A percentile compares a stretch with the other conserved stretches of the same genome.
Conservation (phyloP, 2,797 vertebrate species). For the Gallinago stenura region DNA sequence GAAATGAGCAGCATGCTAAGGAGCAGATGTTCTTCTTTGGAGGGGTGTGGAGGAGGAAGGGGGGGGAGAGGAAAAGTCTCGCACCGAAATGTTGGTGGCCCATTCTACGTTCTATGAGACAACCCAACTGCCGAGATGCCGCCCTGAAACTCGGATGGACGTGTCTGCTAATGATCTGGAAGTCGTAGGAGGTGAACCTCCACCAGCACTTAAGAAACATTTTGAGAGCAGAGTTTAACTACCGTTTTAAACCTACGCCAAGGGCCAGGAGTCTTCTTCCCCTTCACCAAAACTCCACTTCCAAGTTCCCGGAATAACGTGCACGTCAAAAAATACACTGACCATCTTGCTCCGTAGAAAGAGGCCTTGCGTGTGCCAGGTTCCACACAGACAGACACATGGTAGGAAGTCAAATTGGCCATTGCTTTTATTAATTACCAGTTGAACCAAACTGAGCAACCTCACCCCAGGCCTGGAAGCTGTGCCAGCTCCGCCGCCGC, state of each 20-base stretch:
- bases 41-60: slow-evolving; percentile 10
- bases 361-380: not conserved
- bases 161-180: slow-evolving; percentile 14
- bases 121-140: slow-evolving; percentile 13
- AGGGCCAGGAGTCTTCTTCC: not conserved
- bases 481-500: slow-evolving; percentile 16
- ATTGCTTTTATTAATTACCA: slow-evolving; percentile 73
- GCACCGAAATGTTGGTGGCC: slow-evolving; percentile 56
- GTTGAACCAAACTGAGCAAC: slow-evolving; percentile 68
- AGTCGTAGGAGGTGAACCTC: not conserved
- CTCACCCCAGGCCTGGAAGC: slow-evolving; percentile 63
- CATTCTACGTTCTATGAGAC: not conserved
- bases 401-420: slow-evolving; percentile 68
- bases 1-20: slow-evolving; percentile 79
- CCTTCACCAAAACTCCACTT: not conserved
- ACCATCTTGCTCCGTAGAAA: not conserved
- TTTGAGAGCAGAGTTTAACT: not conserved
- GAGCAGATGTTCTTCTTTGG: slow-evolving; percentile 80
- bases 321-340: not conserved
- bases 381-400: slow-evolving; percentile 65
- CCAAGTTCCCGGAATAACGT: not conserved
- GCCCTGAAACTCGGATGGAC: slow-evolving; percentile 10
- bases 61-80: slow-evolving; percentile 31
- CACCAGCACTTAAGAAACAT: not conserved
- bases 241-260: not conserved